These are phyloP conservation scores for Callyntrura sp. DNA, from an alignment of 2,888 invertebrate genomes.

Conservation along the genomic window DNA sequence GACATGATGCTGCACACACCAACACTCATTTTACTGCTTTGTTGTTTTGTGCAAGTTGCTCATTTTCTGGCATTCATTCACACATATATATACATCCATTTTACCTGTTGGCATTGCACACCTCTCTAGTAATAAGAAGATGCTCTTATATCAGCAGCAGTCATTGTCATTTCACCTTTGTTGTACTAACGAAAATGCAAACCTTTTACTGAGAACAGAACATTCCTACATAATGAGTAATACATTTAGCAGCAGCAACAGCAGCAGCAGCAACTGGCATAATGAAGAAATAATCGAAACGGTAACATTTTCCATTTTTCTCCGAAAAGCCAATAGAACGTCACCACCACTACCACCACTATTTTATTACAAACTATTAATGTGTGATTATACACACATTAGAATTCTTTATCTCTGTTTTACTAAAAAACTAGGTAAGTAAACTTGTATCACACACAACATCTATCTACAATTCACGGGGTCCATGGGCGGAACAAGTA, in stretches of 20 bases:
- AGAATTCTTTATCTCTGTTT: conserved; percentile 4
- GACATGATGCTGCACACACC: conserved; percentile 65
- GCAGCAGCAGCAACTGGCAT: conserved; percentile 64
- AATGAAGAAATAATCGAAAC: conserved; percentile 68
- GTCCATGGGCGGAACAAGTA: conserved; percentile 65
- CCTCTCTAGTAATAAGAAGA: background rate
- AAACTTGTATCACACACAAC: conserved; percentile 66
- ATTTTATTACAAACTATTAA: conserved; percentile 11
- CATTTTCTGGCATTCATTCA: background rate
- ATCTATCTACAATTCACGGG: conserved; percentile 34
- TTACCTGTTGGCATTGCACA: background rate
- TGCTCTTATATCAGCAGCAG: conserved; percentile 28
- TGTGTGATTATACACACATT: conserved; percentile 31
- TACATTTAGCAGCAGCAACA: conserved; percentile 29
- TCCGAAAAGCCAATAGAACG: conserved; percentile 71
- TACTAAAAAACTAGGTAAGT: conserved; percentile 69
- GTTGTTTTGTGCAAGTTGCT: background rate
- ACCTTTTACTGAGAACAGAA: background rate
- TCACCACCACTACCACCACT: conserved; percentile 14
- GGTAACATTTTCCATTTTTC: conserved; percentile 74
- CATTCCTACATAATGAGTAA: background rate
- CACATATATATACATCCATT: background rate
- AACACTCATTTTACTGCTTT: background rate
- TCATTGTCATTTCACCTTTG: too few species aligned
- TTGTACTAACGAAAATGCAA: conserved; percentile 39